Evolutionary conservation across 2,888 invertebrate species (phyloP).

Genomic region (Drosophila mimetica): DNA sequence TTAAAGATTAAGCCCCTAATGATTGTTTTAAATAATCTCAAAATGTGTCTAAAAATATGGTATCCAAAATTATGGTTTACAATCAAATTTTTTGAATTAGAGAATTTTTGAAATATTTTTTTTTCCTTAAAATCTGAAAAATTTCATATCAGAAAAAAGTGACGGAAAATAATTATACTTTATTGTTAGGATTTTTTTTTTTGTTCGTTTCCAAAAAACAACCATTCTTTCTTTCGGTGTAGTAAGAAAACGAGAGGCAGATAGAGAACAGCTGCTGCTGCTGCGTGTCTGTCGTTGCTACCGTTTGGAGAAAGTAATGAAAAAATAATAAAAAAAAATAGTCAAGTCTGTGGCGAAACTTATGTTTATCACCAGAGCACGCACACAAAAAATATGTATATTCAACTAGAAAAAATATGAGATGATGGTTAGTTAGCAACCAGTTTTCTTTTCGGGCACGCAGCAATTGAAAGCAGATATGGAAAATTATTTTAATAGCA

Average conservation of each 20-base stretch:
- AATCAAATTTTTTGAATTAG: too few relatives aligned
- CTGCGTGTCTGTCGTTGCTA: conserved; percentile 27
- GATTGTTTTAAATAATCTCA: too few relatives aligned
- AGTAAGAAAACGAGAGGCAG: neutral
- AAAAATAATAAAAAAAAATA: conserved; percentile 29
- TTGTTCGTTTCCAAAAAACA: too few relatives aligned
- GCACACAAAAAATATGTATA: conserved; percentile 26
- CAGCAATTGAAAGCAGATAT: conserved; percentile 56
- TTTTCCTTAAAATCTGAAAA: neutral
- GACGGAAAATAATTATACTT: neutral
- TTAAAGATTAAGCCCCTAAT: too few relatives aligned
- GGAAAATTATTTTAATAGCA: conserved; percentile 67
- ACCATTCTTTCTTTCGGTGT: conserved; percentile 10
- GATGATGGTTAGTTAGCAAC: conserved; percentile 31
- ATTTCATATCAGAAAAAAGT: neutral
- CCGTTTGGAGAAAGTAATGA: conserved; percentile 59
- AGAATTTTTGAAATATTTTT: neutral
- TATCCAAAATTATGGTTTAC: too few relatives aligned
- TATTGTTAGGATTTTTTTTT: neutral
- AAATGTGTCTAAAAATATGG: too few relatives aligned
- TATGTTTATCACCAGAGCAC: conserved; percentile 65
- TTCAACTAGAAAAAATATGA: conserved; percentile 10
- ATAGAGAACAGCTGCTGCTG: conserved; percentile 37
- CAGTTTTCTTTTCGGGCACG: conserved; percentile 56
- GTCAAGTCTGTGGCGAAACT: conserved; percentile 68